Evolutionary conservation across 2,888 invertebrate species (phyloP), one percentile per base, ranked within the genome.

Genomic region (Dynastes tityus): DNA sequence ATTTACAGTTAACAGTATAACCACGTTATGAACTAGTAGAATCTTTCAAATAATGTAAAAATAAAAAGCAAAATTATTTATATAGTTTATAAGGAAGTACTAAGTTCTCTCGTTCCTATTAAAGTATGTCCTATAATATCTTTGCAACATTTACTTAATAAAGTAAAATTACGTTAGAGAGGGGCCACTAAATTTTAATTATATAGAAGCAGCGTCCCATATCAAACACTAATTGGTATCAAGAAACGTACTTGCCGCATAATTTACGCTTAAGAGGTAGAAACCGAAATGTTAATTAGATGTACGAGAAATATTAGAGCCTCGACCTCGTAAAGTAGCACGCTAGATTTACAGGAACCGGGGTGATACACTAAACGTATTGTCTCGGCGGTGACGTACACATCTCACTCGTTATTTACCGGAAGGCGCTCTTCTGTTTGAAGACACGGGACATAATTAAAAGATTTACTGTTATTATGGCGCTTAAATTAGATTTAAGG

Each of bases 401-500:
- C 73, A 45, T 61, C 45, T 61, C 40, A 61, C 63, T 74, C 45
- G 61, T 74, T 74, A 74, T 61, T 74, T 63, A 74, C 73, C 22
- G 49, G 61, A 61, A 40, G 61, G 61, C 55, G 73, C 45, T 63
- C 22, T 61, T 61, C 40, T 27, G 45, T 70, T 22, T 76, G 67
- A 37, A 71, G 67, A 68, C 65, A 79, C 79, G 77, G 49, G 64
- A 77, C 77, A 79, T 79, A 79, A 79, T 79, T 79, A 77, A 77
- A 79, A 79, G 79, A 79, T 79, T 79, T 79, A 79, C 76, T 79
- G 77, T 79, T 79, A 79, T 79, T 79, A 75, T 77, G 32, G 77
- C 65, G 77, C 77, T 77, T 67, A 79, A 79, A 77, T 79, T 77
- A 79, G 79, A 79, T 79, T 79, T 79, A 79, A 79, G 77, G 79